A percentile compares a stretch with the other conserved stretches of the same genome.
These are phyloP conservation scores for Phataginus tricuspis DNA, from an alignment of 2,797 vertebrate genomes.

Conservation along the genomic window DNA sequence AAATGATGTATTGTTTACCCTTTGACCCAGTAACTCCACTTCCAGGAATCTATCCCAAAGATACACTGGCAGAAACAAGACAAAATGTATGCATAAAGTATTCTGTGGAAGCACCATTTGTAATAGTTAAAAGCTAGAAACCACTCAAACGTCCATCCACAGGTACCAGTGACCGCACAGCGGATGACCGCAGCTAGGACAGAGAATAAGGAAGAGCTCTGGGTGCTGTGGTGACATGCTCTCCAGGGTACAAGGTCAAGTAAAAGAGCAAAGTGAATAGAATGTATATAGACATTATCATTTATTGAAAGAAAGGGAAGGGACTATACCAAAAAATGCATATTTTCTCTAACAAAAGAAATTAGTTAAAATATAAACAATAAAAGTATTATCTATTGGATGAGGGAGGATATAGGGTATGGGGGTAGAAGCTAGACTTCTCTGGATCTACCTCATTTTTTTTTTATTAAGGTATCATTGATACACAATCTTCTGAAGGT, in stretches of 20 bases:
- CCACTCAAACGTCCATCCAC: background rate
- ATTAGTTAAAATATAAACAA: background rate
- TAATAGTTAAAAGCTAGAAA: background rate
- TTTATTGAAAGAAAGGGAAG: background rate
- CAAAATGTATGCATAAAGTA: background rate
- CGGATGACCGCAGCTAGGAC: background rate
- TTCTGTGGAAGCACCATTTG: background rate
- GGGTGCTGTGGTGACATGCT: rapidly evolving
- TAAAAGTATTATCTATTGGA: background rate
- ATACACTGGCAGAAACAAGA: background rate
- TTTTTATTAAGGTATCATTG: no score
- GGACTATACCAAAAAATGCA: background rate
- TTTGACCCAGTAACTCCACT: background rate
- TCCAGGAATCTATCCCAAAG: conserved; percentile 18
- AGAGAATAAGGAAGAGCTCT: no score
- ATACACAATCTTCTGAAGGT: no score
- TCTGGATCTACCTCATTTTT: background rate
- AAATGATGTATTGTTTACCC: background rate
- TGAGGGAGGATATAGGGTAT: background rate
- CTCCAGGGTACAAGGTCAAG: background rate
- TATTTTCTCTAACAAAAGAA: background rate
- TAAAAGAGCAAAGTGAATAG: background rate
- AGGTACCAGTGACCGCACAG: background rate
- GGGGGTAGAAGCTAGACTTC: background rate
- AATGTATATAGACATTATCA: background rate